phyloP scores from a whole-genome alignment of 1,140 invertebrate species.

The Medauroidea extradentata region DNA sequence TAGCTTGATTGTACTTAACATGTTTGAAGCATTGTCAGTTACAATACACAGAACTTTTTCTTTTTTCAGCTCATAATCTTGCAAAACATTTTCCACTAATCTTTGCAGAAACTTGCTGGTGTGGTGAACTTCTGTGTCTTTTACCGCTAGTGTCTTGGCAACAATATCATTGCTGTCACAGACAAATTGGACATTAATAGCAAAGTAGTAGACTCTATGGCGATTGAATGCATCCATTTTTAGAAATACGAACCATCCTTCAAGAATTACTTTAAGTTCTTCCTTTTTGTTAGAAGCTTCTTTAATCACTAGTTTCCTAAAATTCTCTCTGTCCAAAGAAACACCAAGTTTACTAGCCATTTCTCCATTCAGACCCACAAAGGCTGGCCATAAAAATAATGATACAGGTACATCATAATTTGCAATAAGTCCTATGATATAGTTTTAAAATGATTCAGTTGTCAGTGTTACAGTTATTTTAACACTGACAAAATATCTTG shows the following conservation, averaged over 20 bases:
- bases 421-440: neutral
- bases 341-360: neutral
- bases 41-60: too few species aligned
- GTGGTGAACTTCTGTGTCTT: neutral
- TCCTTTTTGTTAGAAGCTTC: neutral
- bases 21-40: too few species aligned
- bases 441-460: neutral
- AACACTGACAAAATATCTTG: neutral
- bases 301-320: neutral
- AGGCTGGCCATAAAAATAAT: neutral
- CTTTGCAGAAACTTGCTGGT: neutral
- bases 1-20: too few species aligned
- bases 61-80: too few species aligned
- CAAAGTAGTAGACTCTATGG: neutral
- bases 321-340: neutral
- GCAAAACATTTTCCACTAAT: too few species aligned
- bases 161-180: neutral
- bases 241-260: neutral
- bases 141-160: neutral
- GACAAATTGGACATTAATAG: neutral
- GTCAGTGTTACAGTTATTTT: neutral
- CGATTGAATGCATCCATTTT: neutral
- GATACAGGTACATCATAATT: neutral
- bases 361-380: neutral
- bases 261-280: neutral